Conservation (phyloP, 2,113 vertebrate species). For the Oxyruncus cristatus region DNA sequence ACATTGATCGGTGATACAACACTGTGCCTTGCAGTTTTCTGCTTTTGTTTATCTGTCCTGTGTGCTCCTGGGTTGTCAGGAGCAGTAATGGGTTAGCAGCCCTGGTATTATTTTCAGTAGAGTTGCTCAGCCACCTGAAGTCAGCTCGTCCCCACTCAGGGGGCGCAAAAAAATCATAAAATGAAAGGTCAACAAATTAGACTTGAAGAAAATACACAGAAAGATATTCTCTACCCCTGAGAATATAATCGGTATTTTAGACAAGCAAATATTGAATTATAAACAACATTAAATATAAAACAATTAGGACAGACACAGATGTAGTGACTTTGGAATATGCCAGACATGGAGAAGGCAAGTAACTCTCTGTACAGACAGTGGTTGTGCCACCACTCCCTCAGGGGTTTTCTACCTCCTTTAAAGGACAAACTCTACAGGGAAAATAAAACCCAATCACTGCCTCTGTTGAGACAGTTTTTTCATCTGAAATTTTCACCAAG, state of each 20-base stretch:
- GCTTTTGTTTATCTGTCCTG: background rate
- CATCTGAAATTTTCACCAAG: background rate
- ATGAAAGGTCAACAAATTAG: background rate
- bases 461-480: background rate
- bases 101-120: background rate
- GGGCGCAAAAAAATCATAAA: background rate
- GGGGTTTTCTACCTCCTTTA: background rate
- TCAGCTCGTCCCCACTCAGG: background rate
- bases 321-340: background rate
- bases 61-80: background rate
- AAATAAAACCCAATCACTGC: background rate
- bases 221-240: background rate
- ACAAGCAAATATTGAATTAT: background rate
- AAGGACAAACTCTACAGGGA: background rate
- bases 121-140: background rate
- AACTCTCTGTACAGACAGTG: background rate
- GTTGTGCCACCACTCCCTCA: background rate
- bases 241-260: background rate
- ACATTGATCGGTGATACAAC: background rate
- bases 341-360: background rate
- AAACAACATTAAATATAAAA: background rate
- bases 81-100: background rate
- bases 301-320: background rate
- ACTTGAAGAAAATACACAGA: background rate
- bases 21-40: background rate